Evolutionary conservation across 2,113 vertebrate genomes (phyloP).

Genomic region (pig (Sus scrofa)): T2T-Sscrofa CM000818.6:43950001-43950500

Average conservation of each 20-base stretch:
- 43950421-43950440: not conserved
- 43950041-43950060: not conserved
- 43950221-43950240: slow-evolving; percentile 63
- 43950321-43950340: not conserved
- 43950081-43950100: not conserved
- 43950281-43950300: not conserved
- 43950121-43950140: slow-evolving; percentile 30
- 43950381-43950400: not conserved
- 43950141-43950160: slow-evolving; percentile 43
- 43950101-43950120: not conserved
- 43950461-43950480: slow-evolving; percentile 8
- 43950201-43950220: slow-evolving; percentile 51
- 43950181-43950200: slow-evolving; percentile 65
- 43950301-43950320: not conserved
- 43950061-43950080: not conserved
- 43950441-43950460: not conserved
- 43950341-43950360: not conserved
- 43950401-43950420: not conserved
- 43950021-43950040: not conserved
- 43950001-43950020: not conserved
- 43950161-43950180: slow-evolving; percentile 52
- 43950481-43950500: not conserved
- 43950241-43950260: not conserved
- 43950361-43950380: not conserved
- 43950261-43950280: not conserved